Base-by-base conservation (phyloP, 1,140 invertebrate genomes). In the Drosophila nebulosa region DNA sequence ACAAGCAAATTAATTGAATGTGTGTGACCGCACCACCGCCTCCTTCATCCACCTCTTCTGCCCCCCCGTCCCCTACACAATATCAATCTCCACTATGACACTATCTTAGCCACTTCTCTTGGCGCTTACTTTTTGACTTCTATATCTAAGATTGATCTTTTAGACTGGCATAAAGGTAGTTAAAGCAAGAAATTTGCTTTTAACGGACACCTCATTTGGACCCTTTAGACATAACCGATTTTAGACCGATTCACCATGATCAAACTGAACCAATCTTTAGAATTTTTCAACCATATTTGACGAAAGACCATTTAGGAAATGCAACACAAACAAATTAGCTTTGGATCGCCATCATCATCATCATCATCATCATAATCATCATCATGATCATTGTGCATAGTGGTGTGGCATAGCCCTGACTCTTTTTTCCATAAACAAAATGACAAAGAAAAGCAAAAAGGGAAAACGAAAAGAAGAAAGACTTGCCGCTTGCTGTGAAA, bases 1-100 rank as follows among this genome's bases (percentile, higher is more conserved):
- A 85, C 80, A 85, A 80, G 77, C 77, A 74, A 85, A 86, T 86
- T 85, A 85, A 85, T 85, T 85, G 65, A 85, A 76, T 66, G 79
- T 83, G 65, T 63, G 59, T 46, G 39, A 46, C 39, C 39, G 16
- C 7, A 7, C 4, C n/a, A 46, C 9, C 3, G 6, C 57, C 57
- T 9, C 18, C 4, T 1, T 16, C 7, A 7, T 12, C 12, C 32
- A 46, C 39, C 16, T 9, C 39, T 0, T 21, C n/a, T 6, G 9
- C n/a, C 3, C 10, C 36, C 36, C 36, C 4, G 4, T 16, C 36
- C n/a, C 36, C n/a, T 4, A 32, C 9, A n/a, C 27, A 30, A 9
- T 30, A 30, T 30, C 27, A 30, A 30, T 30, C 27, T 30, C 27
- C 27, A 30, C 36, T 42, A 32, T 32, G 10, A 32, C 30, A 32